Percentiles rank a stretch among this genome's conserved stretches.
phyloP scores from a whole-genome alignment of 2,888 invertebrate genomes.

The Ophioninae sp. region DNA sequence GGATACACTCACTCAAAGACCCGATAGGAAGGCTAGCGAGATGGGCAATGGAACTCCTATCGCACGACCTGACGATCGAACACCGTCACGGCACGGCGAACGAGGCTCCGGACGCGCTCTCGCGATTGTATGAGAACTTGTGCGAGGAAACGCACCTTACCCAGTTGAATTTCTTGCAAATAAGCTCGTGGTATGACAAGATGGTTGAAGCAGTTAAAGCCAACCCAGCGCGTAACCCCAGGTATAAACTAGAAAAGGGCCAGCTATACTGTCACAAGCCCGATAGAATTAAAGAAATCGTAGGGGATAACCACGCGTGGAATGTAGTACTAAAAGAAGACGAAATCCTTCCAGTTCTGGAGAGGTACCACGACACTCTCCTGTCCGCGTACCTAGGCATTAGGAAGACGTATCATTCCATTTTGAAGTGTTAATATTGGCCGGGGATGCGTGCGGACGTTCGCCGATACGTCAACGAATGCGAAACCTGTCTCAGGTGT shows the following conservation, averaged over 20 bases:
- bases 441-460: neutral
- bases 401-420: too few species aligned
- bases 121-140: constrained; percentile 15
- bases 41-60: constrained; percentile 21
- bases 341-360: neutral
- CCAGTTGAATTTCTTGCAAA: neutral
- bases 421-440: too few species aligned
- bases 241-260: neutral
- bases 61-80: constrained; percentile 14
- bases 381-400: neutral
- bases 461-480: neutral
- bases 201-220: neutral
- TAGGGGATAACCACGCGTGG: neutral
- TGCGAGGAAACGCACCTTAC: neutral
- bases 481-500: neutral
- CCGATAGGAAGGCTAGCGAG: constrained; percentile 57
- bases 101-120: constrained; percentile 32
- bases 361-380: neutral
- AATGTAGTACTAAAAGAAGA: neutral
- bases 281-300: neutral
- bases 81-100: constrained; percentile 26
- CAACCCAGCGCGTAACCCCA: neutral
- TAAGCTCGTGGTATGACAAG: constrained; percentile 5
- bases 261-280: constrained; percentile 11
- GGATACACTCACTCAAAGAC: constrained; percentile 63